Evolutionary conservation across 2,797 vertebrate species (phyloP).

Genomic region (Eulemur rubriventer): DNA sequence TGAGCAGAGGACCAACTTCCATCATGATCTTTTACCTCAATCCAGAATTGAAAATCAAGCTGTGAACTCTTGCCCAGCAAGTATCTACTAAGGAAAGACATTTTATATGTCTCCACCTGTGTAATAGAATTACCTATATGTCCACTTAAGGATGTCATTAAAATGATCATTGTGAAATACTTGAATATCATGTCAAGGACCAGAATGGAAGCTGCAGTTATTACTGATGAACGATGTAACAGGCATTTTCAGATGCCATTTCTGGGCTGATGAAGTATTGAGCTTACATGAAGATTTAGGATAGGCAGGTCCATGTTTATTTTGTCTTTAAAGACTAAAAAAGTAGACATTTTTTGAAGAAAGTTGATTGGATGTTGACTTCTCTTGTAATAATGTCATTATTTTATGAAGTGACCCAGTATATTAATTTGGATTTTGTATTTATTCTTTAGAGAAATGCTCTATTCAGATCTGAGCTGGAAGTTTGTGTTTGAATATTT

Average conservation of each 20-base stretch:
- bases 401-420: conserved; percentile 10
- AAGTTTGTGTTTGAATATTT: conserved; percentile 48
- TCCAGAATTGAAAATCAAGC: background rate
- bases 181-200: background rate
- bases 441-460: conserved; percentile 45
- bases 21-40: background rate
- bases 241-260: background rate
- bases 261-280: background rate
- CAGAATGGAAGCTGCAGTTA: conserved; percentile 24
- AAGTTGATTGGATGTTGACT: conserved; percentile 35
- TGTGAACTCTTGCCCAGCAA: background rate
- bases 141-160: conserved; percentile 20
- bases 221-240: background rate
- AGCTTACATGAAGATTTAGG: background rate
- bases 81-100: background rate
- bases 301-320: background rate
- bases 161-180: conserved; percentile 21
- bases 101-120: background rate
- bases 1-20: background rate
- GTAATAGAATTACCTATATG: background rate
- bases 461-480: conserved; percentile 19
- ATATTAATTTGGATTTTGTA: conserved; percentile 32
- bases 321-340: conserved; percentile 48
- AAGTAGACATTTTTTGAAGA: conserved; percentile 39
- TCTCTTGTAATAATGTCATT: conserved; percentile 45